Base-by-base conservation (phyloP, 1,140 invertebrate species). In the Periplaneta americana region DNA sequence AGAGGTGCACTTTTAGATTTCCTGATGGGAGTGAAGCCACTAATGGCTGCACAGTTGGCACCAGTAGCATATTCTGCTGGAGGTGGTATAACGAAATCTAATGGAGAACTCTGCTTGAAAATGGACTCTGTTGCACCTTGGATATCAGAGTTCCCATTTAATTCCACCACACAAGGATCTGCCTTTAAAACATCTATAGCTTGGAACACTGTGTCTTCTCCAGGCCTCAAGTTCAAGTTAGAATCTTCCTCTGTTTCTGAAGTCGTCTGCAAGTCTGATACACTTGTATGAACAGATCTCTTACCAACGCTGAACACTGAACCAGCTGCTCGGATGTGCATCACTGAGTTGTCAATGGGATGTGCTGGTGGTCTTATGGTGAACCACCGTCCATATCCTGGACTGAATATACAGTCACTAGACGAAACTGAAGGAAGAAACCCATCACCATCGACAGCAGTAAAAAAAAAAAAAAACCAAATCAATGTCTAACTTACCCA, bases 261-360 rank as follows among this genome's bases (percentile, higher is more conserved):
- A 36, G 34, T 28, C 4, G 32, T 57, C 74, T 74, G 75, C 36
- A 81, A 34, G 74, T 83, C 82, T 28, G 81, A 57, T 33, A 82
- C 76, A 74, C 81, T 82, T 22, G 81, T 83, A 35, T 82, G 48
- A 28, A 82, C 75, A 32, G 84, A 85, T 34, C 84, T 83, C 78
- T 88, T 88, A n/a, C 86, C 87, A 32, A 88, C 87, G 80, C 84
- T 85, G 84, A 88, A 89, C 80, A 88, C 87, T 76, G 88, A 86
- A 22, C 88, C 88, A 39, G 87, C 88, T 31, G 88, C 88, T 80
- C 89, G 88, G 77, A 89, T 89, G n/a, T 87, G 84, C 87, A 89
- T 88, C 66, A 87, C 87, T 13, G 87, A 87, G 80, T 88, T 89
- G 84, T 89, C 88, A 32, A 88, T 84, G 0, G 87, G 85, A 80